Conservation (phyloP, 2,113 vertebrate genomes). For the Dasyprocta punctata region DNA sequence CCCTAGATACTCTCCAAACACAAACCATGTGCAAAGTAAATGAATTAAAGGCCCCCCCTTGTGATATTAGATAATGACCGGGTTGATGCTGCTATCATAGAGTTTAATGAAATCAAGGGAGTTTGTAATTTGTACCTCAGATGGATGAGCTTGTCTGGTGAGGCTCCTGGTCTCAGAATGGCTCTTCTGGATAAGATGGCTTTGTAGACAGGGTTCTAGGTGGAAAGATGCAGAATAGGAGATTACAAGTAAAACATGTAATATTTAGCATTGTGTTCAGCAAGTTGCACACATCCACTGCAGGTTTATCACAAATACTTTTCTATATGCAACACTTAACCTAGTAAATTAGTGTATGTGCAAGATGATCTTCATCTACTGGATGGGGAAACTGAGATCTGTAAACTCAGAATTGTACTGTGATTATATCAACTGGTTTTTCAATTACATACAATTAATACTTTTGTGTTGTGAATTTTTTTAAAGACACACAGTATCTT, state of each 20-base stretch:
- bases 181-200: neutral
- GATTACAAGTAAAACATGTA: neutral
- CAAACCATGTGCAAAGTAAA: neutral
- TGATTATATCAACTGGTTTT: slow-evolving; percentile 45
- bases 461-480: slow-evolving; percentile 68
- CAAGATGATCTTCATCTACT: neutral
- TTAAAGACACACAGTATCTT: slow-evolving; percentile 54
- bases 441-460: slow-evolving; percentile 66
- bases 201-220: neutral
- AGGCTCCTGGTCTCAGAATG: neutral
- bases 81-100: neutral
- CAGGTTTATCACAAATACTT: neutral
- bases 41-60: neutral
- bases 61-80: neutral
- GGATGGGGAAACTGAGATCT: slow-evolving; percentile 47
- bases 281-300: neutral
- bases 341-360: neutral
- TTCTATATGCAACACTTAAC: neutral
- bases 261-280: neutral
- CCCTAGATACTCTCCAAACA: neutral
- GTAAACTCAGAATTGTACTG: slow-evolving; percentile 36
- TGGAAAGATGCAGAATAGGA: neutral
- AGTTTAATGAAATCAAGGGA: neutral
- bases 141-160: neutral
- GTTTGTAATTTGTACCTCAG: neutral